Percentiles rank a stretch among this genome's conserved stretches.
These are phyloP conservation scores for Mercenaria mercenaria DNA, from an alignment of 1,140 invertebrate genomes.

Conservation along the genomic window DNA sequence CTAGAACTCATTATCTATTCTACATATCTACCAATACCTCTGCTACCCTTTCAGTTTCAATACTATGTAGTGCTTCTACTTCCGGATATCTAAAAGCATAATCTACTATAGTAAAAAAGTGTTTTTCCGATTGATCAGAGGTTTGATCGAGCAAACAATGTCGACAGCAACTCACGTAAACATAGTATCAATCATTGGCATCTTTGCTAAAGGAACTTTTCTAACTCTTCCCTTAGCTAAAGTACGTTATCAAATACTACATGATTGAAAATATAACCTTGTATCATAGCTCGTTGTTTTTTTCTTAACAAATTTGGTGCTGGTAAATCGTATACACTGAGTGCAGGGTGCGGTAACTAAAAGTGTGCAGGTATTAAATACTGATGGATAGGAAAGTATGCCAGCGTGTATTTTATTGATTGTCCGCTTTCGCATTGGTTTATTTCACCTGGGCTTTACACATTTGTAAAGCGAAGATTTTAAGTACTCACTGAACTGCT, in stretches of 20 bases:
- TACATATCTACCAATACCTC: constrained; percentile 58
- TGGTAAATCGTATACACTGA: too few relatives aligned
- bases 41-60: constrained; percentile 47
- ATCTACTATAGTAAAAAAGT: constrained; percentile 45
- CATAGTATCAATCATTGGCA: constrained; percentile 68
- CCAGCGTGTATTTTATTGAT: too few relatives aligned
- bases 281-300: too few relatives aligned
- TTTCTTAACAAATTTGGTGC: too few relatives aligned
- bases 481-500: too few relatives aligned
- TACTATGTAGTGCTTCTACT: too few relatives aligned
- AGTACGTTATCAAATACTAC: constrained; percentile 70
- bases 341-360: too few relatives aligned
- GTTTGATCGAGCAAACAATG: constrained; percentile 69
- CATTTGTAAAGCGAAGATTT: too few relatives aligned
- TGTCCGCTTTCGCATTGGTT: too few relatives aligned
- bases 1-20: constrained; percentile 47
- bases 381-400: too few relatives aligned
- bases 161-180: constrained; percentile 72
- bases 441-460: too few relatives aligned
- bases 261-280: constrained; percentile 38
- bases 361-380: too few relatives aligned
- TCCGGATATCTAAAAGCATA: constrained; percentile 28
- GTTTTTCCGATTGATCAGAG: constrained; percentile 49
- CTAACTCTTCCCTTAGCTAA: constrained; percentile 61
- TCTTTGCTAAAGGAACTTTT: constrained; percentile 63